Conservation (phyloP, 2,113 vertebrate genomes). For the Balaeniceps rex region DNA sequence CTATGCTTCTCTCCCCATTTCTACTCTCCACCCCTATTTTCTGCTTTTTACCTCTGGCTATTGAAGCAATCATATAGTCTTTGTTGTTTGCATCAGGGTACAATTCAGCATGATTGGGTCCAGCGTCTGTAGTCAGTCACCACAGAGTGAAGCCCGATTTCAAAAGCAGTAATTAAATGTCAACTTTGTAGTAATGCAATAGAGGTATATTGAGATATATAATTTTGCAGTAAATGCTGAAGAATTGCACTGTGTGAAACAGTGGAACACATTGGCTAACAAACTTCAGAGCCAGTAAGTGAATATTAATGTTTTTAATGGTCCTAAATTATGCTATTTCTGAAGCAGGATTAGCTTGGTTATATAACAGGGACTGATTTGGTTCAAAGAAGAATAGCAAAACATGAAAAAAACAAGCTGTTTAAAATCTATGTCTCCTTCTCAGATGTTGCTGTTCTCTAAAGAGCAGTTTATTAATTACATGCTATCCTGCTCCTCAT, state of each 20-base stretch:
- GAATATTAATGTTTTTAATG: neutral
- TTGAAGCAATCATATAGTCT: neutral
- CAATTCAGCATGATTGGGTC: neutral
- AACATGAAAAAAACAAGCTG: neutral
- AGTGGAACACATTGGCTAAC: neutral
- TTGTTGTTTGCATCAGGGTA: neutral
- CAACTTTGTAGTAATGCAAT: neutral
- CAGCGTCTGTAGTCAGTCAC: neutral
- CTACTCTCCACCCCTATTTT: neutral
- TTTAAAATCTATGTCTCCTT: neutral
- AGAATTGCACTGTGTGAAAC: neutral
- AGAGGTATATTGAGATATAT: neutral
- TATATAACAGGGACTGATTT: neutral
- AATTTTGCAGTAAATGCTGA: neutral
- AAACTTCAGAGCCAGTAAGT: neutral
- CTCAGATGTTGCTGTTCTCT: neutral
- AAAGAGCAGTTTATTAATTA: neutral
- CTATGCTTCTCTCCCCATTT: neutral
- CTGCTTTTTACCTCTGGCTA: neutral
- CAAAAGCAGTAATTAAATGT: neutral
- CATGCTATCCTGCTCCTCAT: neutral
- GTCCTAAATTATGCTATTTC: slow-evolving; percentile 1
- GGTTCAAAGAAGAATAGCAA: neutral
- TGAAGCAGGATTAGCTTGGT: neutral
- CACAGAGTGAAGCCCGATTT: neutral